Evolutionary conservation across 2,113 vertebrate species (phyloP), one percentile per base, ranked within the genome.

Genomic region (Phasianus colchicus): DNA sequence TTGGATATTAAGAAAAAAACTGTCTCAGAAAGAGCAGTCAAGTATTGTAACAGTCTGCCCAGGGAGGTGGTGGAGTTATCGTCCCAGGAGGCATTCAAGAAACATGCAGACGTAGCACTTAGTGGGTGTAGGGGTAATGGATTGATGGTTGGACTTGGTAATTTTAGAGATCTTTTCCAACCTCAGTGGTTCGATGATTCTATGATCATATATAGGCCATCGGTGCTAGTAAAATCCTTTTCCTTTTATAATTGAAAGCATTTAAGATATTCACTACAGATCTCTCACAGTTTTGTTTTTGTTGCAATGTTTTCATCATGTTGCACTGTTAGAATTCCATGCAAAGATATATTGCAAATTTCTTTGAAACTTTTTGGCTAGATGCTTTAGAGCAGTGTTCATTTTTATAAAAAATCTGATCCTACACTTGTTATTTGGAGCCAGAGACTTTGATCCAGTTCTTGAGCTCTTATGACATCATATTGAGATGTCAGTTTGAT

Each of bases 191-290:
- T 54, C 2, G 25, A 54, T 54, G 50, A 29, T 15, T 54, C 50
- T 54, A 54, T 54, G 50, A 54, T 27, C 50, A 25, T 17, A 25
- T 17, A 66, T 36, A 43, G 17, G 15, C 10, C 40, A 15, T 6
- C 63, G n/a, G 9, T 34, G 55, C 16, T 60, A 8, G 57, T 60
- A 34, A 47, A 91, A 11, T 0, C 4, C 20, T 79, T 57, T 3
- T 32, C 38, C 6, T 20, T 66, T 66, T 61, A 18, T 36, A 29
- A 22, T 24, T 93, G 12, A 83, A 89, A 36, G 30, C 1, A 61
- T 9, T 5, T 36, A 77, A 66, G 18, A 5, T 10, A 2, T 1
- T 17, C 3, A 48, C 3, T n/a, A 10, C 16, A 55, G 2, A 32
- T 2, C 42, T 73, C 57, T 12, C 8, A 66, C 16, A 65, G 15